A percentile compares a stretch with the other conserved stretches of the same genome.
phyloP scores from a whole-genome alignment of 2,888 invertebrate species.

The Hirudinaria manillensis region DNA sequence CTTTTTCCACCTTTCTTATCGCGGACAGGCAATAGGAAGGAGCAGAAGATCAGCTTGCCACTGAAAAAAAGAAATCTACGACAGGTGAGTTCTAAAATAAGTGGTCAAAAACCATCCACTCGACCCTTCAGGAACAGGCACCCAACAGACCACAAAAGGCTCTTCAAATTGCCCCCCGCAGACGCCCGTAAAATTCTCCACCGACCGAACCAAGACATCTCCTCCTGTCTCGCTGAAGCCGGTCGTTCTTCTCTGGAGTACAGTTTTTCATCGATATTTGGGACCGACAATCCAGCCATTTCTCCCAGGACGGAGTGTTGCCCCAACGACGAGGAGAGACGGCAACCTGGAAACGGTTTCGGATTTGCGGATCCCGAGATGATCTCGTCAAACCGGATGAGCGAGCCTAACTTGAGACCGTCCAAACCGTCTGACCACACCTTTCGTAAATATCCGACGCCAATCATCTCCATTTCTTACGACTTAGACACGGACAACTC shows the following conservation, averaged over 20 bases:
- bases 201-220: background rate
- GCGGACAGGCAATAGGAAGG: background rate
- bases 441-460: background rate
- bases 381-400: no score
- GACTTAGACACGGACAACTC: background rate
- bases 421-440: no score
- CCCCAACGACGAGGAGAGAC: no score
- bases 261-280: no score
- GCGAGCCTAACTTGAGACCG: no score
- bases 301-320: no score
- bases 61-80: background rate
- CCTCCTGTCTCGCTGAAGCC: background rate
- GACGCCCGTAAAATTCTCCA: background rate
- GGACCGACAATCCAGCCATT: no score
- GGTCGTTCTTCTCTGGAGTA: background rate
- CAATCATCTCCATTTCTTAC: background rate
- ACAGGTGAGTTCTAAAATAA: background rate
- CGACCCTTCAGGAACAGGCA: background rate
- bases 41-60: background rate
- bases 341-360: no score
- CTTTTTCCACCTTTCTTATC: no score
- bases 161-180: background rate
- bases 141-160: background rate
- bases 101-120: background rate
- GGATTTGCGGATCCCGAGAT: no score